A percentile compares a stretch with the other conserved stretches of the same genome.
Conservation (phyloP, 2,797 vertebrate species). For the Astyanax mexicanus region DNA sequence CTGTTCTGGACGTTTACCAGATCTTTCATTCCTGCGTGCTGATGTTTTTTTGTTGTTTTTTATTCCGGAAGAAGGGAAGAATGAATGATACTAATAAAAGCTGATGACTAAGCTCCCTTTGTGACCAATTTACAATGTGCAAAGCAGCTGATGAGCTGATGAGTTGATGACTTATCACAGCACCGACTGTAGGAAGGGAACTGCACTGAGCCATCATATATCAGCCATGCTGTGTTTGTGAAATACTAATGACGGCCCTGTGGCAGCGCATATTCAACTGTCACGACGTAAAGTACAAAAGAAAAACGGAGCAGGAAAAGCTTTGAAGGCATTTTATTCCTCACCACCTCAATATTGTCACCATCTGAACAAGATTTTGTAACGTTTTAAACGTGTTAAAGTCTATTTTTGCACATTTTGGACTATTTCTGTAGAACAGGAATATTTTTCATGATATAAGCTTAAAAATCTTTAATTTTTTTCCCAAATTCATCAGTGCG, state of each 20-base stretch:
- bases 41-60: not conserved
- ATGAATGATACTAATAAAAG: constrained; percentile 44
- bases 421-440: too few relatives aligned
- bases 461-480: too few relatives aligned
- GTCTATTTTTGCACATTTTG: too few relatives aligned
- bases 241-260: constrained; percentile 35
- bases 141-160: constrained; percentile 44
- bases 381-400: too few relatives aligned
- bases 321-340: not conserved
- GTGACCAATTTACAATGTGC: constrained; percentile 50
- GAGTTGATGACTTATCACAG: constrained; percentile 40
- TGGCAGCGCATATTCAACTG: constrained; percentile 21
- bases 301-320: not conserved
- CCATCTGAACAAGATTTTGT: not conserved
- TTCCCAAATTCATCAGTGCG: too few relatives aligned
- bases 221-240: constrained; percentile 31
- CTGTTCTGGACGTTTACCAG: not conserved
- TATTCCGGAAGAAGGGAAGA: constrained; percentile 2
- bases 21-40: not conserved
- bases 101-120: constrained; percentile 40
- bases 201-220: constrained; percentile 29
- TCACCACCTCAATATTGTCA: not conserved
- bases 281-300: constrained; percentile 9
- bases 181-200: constrained; percentile 32
- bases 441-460: too few relatives aligned